phyloP scores from a whole-genome alignment of 2,888 invertebrate genomes.

The Rhimphoctona megacephalus region DNA sequence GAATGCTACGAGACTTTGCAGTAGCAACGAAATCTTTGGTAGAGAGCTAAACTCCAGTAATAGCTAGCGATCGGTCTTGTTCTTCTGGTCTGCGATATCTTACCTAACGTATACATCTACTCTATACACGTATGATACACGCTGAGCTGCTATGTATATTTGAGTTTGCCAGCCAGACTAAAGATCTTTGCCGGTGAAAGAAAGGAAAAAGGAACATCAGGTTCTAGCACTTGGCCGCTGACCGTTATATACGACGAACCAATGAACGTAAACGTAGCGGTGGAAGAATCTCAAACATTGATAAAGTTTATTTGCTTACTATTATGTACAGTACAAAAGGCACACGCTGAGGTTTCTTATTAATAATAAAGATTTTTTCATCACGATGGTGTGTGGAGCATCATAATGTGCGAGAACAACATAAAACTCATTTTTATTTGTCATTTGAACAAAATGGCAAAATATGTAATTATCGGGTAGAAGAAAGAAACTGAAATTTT shows the following conservation, averaged over 20 bases:
- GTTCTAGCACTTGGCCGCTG: conserved; percentile 36
- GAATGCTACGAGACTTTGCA: conserved; percentile 2
- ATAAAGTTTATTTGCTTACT: not conserved
- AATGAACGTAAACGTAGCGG: conserved; percentile 4
- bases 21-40: conserved; percentile 10
- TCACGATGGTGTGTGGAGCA: not conserved
- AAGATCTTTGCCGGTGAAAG: not conserved
- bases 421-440: not conserved
- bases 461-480: not conserved
- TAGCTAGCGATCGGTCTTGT: conserved; percentile 15
- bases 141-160: conserved; percentile 17
- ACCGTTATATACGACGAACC: conserved; percentile 51
- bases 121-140: not conserved
- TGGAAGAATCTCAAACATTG: not conserved
- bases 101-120: conserved; percentile 3
- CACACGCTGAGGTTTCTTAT: not conserved
- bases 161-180: conserved; percentile 16
- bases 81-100: conserved; percentile 50
- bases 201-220: conserved; percentile 19
- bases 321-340: not conserved
- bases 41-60: conserved; percentile 1
- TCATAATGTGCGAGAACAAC: not conserved
- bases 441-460: not conserved
- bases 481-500: too few species aligned
- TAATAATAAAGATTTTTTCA: not conserved